Base-by-base conservation (phyloP, 2,888 invertebrate genomes). In the Alloplasta piceator region DNA sequence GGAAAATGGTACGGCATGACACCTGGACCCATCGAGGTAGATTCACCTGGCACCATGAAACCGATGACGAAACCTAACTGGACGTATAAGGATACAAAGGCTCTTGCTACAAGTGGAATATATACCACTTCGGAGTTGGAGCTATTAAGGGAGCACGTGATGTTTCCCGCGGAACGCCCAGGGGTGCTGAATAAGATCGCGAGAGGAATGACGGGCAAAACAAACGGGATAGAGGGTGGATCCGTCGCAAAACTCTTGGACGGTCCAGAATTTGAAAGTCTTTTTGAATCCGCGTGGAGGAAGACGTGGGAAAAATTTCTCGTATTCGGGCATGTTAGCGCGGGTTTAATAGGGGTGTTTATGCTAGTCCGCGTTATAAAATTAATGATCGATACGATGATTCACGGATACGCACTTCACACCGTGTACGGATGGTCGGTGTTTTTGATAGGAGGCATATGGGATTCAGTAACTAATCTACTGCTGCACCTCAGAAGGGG, bases 1-100 rank as follows among this genome's bases (percentile, higher is more conserved):
- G 64, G 82, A 4, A 46, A 71, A 63, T 87, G 86, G 85, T 79
- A 78, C n/a, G 66, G 71, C 10, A 14, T 83, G 7, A 26, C 68
- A 16, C 82, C 84, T 0, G 9, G 26, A 26, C 26, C 26, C 26
- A 26, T 26, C 26, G 26, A 26, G 26, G 26, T 26, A 26, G 26
- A 26, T 6, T 6, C 41, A 6, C 79, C 78, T 0, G 26, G n/a
- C 0, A 14, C 43, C 1, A 7, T 83, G 6, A 67, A 72, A 68
- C 68, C 66, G 0, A 6, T 68, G 16, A 74, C 80, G 0, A 60
- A 43, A 36, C 48, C 67, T 0, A 72, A 70, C 0, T 85, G 85
- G 85, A 75, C 64, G 36, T 85, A 82, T 6, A 60, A 48, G 0
- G 73, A 68, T 16, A 48, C 73, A 0, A 43, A 16, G 3, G 38